These are phyloP conservation scores for Nesidiocoris tenuis DNA, from an alignment of 2,888 invertebrate species.

Conservation along the genomic window DNA sequence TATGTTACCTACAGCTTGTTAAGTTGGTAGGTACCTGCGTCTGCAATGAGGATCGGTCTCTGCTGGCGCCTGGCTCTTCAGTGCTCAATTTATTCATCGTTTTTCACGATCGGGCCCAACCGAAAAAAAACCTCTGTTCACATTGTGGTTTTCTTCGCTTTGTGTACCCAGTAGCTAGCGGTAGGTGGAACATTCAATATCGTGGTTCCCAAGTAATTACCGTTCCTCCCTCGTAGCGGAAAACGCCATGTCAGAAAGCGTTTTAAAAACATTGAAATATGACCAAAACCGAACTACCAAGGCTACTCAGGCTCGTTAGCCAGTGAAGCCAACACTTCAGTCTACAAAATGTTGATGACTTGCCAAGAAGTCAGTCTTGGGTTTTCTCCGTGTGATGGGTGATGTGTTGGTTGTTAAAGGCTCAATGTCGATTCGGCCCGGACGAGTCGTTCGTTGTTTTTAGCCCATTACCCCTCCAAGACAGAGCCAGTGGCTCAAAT, in stretches of 20 bases:
- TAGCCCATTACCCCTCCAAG: background rate
- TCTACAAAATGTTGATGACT: constrained; percentile 36
- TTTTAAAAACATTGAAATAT: background rate
- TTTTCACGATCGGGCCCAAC: too few relatives aligned
- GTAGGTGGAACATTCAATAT: too few relatives aligned
- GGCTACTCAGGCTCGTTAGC: background rate
- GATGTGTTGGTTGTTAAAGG: background rate
- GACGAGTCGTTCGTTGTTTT: background rate
- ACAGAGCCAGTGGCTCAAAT: background rate
- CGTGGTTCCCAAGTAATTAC: too few relatives aligned
- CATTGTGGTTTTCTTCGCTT: too few relatives aligned
- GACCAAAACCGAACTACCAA: background rate
- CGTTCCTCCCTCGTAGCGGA: too few relatives aligned
- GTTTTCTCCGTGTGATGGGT: background rate
- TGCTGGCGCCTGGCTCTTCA: too few relatives aligned
- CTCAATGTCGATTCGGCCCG: background rate
- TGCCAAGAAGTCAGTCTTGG: constrained; percentile 18
- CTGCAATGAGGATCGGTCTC: too few relatives aligned
- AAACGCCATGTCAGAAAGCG: too few relatives aligned
- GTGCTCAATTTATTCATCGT: too few relatives aligned
- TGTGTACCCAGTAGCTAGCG: background rate
- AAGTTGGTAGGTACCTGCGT: too few relatives aligned
- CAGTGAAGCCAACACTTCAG: background rate
- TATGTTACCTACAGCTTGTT: too few relatives aligned
- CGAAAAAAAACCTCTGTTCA: too few relatives aligned